These are phyloP conservation scores for Saccostrea glomerata DNA, from an alignment of 1,140 invertebrate genomes.

Conservation along the genomic window DNA sequence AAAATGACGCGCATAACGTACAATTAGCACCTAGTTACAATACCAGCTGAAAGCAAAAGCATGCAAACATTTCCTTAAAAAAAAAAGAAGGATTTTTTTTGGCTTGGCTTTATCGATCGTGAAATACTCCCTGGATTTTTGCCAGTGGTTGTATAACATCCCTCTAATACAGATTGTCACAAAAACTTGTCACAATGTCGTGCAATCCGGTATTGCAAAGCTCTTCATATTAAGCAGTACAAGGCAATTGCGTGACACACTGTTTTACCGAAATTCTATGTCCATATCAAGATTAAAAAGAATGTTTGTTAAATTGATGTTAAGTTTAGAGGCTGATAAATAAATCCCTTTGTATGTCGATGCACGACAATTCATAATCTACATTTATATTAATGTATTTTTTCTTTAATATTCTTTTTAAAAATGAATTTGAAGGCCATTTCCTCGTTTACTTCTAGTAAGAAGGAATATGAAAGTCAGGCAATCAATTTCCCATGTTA, in stretches of 20 bases:
- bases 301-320: too few relatives aligned
- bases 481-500: too few relatives aligned
- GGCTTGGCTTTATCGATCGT: not conserved
- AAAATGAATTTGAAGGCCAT: too few relatives aligned
- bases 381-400: too few relatives aligned
- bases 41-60: not conserved
- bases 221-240: not conserved
- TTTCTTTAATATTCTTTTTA: too few relatives aligned
- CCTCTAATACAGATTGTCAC: not conserved
- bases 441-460: too few relatives aligned
- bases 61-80: not conserved
- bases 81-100: not conserved
- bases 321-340: too few relatives aligned
- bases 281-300: too few relatives aligned
- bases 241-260: not conserved
- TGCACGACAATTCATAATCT: too few relatives aligned
- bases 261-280: too few relatives aligned
- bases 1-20: not conserved
- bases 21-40: slow-evolving; percentile 1
- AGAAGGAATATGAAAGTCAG: too few relatives aligned
- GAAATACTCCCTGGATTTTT: not conserved
- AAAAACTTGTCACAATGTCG: slow-evolving; percentile 6
- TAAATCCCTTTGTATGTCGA: too few relatives aligned
- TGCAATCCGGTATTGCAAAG: not conserved
- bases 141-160: not conserved